phyloP scores from a whole-genome alignment of 2,888 invertebrate species.

The Scaptomyza flava region DNA sequence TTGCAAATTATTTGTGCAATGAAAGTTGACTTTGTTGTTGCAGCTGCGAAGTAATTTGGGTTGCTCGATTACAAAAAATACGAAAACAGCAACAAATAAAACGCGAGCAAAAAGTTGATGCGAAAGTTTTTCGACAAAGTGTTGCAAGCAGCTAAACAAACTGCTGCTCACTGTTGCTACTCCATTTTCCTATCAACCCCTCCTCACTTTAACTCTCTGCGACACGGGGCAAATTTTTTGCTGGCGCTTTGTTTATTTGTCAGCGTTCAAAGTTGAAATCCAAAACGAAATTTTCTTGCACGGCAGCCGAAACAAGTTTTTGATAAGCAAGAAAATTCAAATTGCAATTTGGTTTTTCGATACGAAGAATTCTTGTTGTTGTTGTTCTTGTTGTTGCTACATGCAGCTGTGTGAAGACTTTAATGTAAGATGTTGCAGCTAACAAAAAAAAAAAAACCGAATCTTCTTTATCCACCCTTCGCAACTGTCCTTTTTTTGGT shows the following conservation, averaged over 20 bases:
- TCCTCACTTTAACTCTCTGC: not conserved
- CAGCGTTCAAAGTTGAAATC: conserved; percentile 58
- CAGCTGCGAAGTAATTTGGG: conserved; percentile 60
- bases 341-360: conserved; percentile 60
- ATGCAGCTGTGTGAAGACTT: conserved; percentile 31
- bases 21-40: conserved; percentile 46
- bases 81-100: conserved; percentile 1
- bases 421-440: conserved; percentile 36
- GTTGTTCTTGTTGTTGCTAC: conserved; percentile 33
- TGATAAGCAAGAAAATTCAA: conserved; percentile 59
- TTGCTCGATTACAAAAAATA: conserved; percentile 7
- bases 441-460: too few species aligned
- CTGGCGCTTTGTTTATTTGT: conserved; percentile 70
- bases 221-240: conserved; percentile 16
- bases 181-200: conserved; percentile 11
- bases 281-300: conserved; percentile 31
- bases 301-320: conserved; percentile 52
- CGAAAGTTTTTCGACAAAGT: conserved; percentile 70
- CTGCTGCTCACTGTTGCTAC: conserved; percentile 45
- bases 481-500: not conserved
- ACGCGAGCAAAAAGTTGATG: conserved; percentile 51
- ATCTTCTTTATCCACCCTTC: too few species aligned
- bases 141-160: conserved; percentile 76
- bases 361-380: conserved; percentile 12
- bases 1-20: conserved; percentile 72